Evolutionary conservation across 1,140 invertebrate species (phyloP), one percentile per base, ranked within the genome.

Genomic region (Aporrectodea caliginosa): DNA sequence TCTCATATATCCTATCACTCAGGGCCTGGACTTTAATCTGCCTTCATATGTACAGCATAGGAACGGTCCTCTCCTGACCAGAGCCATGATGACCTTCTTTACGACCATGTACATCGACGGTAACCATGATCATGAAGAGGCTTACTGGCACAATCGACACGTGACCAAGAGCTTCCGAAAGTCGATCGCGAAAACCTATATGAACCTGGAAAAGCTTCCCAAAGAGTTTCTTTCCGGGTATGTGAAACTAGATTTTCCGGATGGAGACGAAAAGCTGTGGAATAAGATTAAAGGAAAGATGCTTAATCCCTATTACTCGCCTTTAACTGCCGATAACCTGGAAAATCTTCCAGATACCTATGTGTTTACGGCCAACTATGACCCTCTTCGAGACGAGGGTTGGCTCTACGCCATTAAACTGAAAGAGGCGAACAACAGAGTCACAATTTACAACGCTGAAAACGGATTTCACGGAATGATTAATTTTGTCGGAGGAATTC

Each of bases 21-120:
- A 81, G 31, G 29, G 71, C 31, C n/a, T 73, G 32, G 68, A 74
- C 76, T 69, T 81, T 27, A 73, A 73, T 76, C 85, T 84, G 2
- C 87, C 87, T 12, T 88, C 87, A 1, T 84, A 82, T 69, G 2
- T 43, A 2, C 31, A 81, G 35, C 81, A 82, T 72, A n/a, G 77
- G 1, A 34, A 77, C 33, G 68, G 77, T 22, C 34, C 69, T 31
- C 32, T 80, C 69, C 68, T 82, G 43, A 74, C 77, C n/a, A 70
- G 35, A 29, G 43, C 32, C 31, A 68, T 27, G 12, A 78, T 81
- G 76, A 43, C 73, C 76, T 30, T 71, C 27, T 73, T 74, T 22
- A 58, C 43, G 6, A 22, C 43, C 43, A 58, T 58, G 43, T 58
- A 58, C 43, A 6, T 58, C 6, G 43, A 58, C 43, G 43, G 43